Evolutionary conservation across 2,113 vertebrate species (phyloP), one percentile per base, ranked within the genome.

Genomic region (Perca flavescens): DNA sequence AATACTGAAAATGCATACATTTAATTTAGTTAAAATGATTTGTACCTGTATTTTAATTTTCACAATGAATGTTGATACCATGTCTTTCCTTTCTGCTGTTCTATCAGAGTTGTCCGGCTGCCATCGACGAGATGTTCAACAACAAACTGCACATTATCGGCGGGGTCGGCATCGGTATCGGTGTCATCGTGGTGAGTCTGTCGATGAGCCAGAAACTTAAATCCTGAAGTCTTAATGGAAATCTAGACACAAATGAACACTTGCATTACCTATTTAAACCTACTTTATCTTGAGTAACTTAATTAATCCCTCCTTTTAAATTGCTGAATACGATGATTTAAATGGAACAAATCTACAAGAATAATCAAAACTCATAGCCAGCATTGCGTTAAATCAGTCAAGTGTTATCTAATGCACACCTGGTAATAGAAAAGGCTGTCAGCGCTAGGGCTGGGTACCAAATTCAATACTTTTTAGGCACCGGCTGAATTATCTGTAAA

Each of bases 141-240:
- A 94, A 79, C 34, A 98, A 97, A 57, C 90, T 99, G 84, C 96
- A 98, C 40, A 95, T 98, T 80, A 96, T 99, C 0, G 97, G 96
- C 3, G 97, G 97, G 0, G 96, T 99, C 31, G 97, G 97, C 67
- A 97, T 99, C 31, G 97, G 95, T 9, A 97, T 99, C 58, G 98
- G 96, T 0, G 88, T 99, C 56, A 93, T 99, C 88, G 98, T 98
- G 97, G 98, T 98, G 75, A 80, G 84, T 74, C 13, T 78, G 36
- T 50, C 4, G 4, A 36, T n/a, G 12, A 21, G n/a, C 10, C 28
- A n/a, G 25, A 43, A 21, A 13, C 40, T 46, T 43, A 16, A 4
- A 16, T 4, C 11, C 40, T 13, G 36, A n/a, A n/a, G 12, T 15
- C 12, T 1, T 9, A 3, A 65, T 17, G 15, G 31, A 17, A 28